Evolutionary conservation across 2,888 invertebrate genomes (phyloP).

Genomic region (Himalopsyche tibetana): DNA sequence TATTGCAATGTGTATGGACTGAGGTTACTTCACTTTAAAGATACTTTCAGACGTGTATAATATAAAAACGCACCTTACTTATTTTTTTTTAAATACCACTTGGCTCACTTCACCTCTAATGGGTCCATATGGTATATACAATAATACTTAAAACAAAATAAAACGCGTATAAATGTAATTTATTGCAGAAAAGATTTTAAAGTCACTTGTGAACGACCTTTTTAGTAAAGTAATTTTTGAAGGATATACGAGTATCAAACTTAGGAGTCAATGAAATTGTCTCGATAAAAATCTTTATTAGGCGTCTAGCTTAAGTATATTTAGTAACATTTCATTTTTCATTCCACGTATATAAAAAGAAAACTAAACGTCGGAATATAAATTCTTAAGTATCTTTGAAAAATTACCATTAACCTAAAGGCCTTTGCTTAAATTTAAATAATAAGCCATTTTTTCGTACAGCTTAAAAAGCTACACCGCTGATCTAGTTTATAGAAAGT

Average conservation of each 20-base stretch:
- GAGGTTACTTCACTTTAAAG: too few species aligned
- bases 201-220: too few species aligned
- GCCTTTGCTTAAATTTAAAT: conserved; percentile 30
- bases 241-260: not conserved
- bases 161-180: too few species aligned
- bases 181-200: too few species aligned
- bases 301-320: not conserved
- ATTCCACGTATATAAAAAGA: not conserved
- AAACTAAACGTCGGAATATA: conserved; percentile 13
- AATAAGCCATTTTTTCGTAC: conserved; percentile 21
- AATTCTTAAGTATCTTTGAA: conserved; percentile 26
- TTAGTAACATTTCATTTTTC: conserved; percentile 19
- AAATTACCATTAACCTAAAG: conserved; percentile 13
- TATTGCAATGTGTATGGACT: too few species aligned
- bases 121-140: too few species aligned
- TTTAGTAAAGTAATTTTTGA: not conserved
- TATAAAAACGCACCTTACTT: too few species aligned
- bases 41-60: too few species aligned
- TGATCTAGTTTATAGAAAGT: conserved; percentile 34
- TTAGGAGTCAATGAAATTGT: conserved; percentile 3
- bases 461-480: conserved; percentile 26
- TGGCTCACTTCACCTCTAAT: too few species aligned
- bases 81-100: too few species aligned
- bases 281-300: not conserved
- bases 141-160: too few species aligned